phyloP scores from a whole-genome alignment of 2,113 vertebrate species.

The Nycticryphes semicollaris region DNA sequence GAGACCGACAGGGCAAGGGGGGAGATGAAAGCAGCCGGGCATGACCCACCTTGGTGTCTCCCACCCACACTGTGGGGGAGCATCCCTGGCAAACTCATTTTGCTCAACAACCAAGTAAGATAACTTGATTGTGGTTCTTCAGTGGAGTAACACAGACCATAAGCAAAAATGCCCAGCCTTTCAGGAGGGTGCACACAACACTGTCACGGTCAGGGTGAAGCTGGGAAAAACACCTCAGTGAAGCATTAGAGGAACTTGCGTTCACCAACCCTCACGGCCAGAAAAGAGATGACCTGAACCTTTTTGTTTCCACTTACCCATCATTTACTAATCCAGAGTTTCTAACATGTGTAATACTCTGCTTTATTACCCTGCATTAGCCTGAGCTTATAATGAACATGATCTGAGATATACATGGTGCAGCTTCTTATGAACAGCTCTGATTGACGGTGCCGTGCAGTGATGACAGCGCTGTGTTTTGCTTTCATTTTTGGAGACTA shows the following conservation, averaged over 20 bases:
- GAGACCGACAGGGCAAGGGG: neutral
- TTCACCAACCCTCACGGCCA: fast-evolving
- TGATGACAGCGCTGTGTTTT: conserved; percentile 69
- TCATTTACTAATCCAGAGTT: neutral
- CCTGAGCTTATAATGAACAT: neutral
- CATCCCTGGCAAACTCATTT: neutral
- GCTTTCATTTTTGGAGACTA: conserved; percentile 69
- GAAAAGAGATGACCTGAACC: neutral
- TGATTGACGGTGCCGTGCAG: conserved; percentile 65
- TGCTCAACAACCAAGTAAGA: neutral
- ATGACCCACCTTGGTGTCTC: neutral
- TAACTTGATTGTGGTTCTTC: neutral
- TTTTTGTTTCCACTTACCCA: neutral
- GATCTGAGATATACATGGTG: neutral
- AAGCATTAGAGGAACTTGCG: neutral
- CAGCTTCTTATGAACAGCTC: neutral
- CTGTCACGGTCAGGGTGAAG: neutral
- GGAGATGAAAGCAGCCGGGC: neutral
- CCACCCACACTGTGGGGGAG: fast-evolving
- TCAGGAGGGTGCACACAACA: neutral
- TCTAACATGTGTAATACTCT: neutral
- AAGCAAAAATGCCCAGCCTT: neutral
- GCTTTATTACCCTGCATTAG: neutral
- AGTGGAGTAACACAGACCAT: fast-evolving
- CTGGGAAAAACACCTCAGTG: neutral